Base-by-base conservation (phyloP, 2,797 vertebrate species). In the Philypnodon macrostomus region DNA sequence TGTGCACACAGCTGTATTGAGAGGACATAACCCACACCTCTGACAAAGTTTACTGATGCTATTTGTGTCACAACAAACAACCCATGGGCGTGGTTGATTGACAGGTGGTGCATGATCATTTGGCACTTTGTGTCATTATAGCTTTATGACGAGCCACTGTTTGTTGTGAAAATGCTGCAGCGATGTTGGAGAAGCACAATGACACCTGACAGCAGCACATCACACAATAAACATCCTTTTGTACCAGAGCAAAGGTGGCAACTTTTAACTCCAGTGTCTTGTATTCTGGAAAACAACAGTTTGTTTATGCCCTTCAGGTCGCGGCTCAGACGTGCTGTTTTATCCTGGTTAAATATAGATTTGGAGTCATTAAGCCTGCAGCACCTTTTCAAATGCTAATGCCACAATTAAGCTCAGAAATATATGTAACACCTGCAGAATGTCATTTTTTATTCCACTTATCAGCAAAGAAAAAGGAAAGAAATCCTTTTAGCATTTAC, bases 31-130 rank as follows among this genome's bases (percentile, higher is more conserved):
- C 65, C 67, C 48, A 44, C 77, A 67, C 81, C 65, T 38, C 55
- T 67, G 67, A 79, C 75, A 63, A 53, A 57, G 70, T 81, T 70
- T 61, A 40, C 68, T 16, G 58, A 44, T 67, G 61, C 73, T 85
- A 79, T 84, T 84, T 81, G 55, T 67, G 80, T 81, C 72, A 64
- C 70, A 77, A 76, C 67, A 82, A 84, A 80, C 76, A 60, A 70
- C 75, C 76, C 55, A 67, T 32, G 76, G 74, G 57, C 63, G 62
- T 34, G 49, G 44, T 55, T 81, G 85, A 85, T 50, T 83, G 85
- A 80, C 80, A 82, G 61, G 52, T 47, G 53, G 54, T 55, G 75
- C 72, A 67, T 50, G 73, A 69, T 75, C 63, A 79, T 81, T 72
- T 84, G 78, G 76, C 80, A 83, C 63, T 58, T 73, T 73, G 61